Evolutionary conservation across 1,140 invertebrate genomes (phyloP).

Genomic region (Ceratina japonica): DNA sequence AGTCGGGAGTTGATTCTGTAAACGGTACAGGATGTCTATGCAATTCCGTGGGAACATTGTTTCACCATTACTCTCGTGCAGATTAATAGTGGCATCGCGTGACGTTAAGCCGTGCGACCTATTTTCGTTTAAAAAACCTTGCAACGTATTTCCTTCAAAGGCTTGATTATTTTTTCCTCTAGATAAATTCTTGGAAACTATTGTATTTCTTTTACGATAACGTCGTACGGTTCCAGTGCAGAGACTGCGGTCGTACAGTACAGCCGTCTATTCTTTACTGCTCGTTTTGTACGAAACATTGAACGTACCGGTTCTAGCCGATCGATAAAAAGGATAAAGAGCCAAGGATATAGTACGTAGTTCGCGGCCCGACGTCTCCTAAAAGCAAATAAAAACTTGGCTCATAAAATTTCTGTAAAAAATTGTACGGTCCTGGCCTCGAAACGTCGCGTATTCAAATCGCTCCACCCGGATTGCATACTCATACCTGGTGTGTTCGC

Average conservation of each 20-base stretch:
- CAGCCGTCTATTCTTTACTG: slow-evolving; percentile 13
- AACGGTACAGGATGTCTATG: slow-evolving; percentile 15
- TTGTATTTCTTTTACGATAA: not conserved
- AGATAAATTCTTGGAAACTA: not conserved
- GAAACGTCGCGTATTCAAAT: not conserved
- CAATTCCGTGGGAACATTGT: slow-evolving; percentile 17
- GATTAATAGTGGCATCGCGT: slow-evolving; percentile 18
- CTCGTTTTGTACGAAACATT: slow-evolving; percentile 42
- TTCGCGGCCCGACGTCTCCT: not conserved
- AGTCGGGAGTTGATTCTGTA: not conserved
- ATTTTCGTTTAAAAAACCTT: slow-evolving; percentile 1
- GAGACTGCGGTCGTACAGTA: slow-evolving; percentile 13
- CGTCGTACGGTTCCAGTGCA: too few species aligned
- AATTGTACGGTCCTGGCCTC: not conserved
- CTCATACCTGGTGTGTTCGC: not conserved
- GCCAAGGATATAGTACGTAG: slow-evolving; percentile 14
- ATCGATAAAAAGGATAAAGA: slow-evolving; percentile 58
- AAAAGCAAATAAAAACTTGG: slow-evolving; percentile 3
- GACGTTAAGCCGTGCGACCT: not conserved
- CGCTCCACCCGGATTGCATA: not conserved
- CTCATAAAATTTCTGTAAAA: not conserved
- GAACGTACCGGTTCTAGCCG: slow-evolving; percentile 52
- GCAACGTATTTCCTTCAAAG: not conserved
- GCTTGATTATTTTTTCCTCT: not conserved
- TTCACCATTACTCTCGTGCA: not conserved